Conservation (phyloP, 2,888 invertebrate genomes). For the Cephonodes hylas region DNA sequence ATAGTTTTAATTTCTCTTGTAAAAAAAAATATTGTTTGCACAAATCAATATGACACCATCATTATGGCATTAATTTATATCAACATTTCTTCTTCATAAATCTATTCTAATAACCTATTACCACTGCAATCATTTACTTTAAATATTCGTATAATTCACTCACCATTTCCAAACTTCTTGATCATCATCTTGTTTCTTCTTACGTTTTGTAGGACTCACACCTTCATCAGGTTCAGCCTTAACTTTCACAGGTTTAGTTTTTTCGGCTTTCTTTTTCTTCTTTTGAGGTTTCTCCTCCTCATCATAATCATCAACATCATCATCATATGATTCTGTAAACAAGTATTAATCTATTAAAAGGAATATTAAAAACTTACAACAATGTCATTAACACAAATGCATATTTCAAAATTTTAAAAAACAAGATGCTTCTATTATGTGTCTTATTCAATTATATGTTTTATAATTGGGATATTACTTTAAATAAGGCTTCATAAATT, state of each 20-base stretch:
- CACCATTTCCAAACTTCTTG: slow-evolving; percentile 96
- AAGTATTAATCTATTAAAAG: slow-evolving; percentile 2
- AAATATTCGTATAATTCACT: slow-evolving; percentile 28
- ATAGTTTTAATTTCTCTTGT: too few relatives aligned
- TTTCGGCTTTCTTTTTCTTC: slow-evolving; percentile 73
- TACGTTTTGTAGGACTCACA: slow-evolving; percentile 83
- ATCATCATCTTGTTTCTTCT: slow-evolving; percentile 90
- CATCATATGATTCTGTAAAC: slow-evolving; percentile 74
- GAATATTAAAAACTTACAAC: too few relatives aligned
- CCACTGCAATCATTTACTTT: not conserved
- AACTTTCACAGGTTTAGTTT: slow-evolving; percentile 51
- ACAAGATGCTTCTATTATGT: too few relatives aligned
- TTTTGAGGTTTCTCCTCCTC: slow-evolving; percentile 81
- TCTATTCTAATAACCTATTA: not conserved
- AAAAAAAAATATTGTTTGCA: too few relatives aligned
- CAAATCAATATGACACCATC: too few relatives aligned
- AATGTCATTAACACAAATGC: too few relatives aligned
- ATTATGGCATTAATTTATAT: too few relatives aligned
- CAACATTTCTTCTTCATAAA: not conserved
- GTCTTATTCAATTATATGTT: too few relatives aligned
- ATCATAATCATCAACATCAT: slow-evolving; percentile 80
- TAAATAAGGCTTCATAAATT: too few relatives aligned
- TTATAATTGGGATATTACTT: too few relatives aligned
- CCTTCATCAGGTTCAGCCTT: slow-evolving; percentile 54
- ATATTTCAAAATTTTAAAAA: too few relatives aligned